Conservation (phyloP, 2,888 invertebrate species). For the Sminthurides aquaticus region DNA sequence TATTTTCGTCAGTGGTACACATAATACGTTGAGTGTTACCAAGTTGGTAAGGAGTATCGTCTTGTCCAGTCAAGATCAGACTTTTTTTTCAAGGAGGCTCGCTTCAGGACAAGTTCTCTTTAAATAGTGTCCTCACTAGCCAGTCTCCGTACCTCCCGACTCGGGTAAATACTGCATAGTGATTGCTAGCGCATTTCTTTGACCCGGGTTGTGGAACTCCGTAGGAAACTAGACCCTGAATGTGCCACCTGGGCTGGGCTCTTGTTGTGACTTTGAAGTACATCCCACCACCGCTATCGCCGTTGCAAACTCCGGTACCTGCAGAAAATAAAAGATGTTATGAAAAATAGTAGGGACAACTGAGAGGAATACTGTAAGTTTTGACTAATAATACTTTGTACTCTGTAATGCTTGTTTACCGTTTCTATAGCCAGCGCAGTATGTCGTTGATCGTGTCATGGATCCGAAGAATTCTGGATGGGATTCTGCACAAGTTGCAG, state of each 20-base stretch:
- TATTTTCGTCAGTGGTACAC: too few species aligned
- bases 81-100: too few species aligned
- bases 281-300: constrained; percentile 59
- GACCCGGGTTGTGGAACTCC: constrained; percentile 45
- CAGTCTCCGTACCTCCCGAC: constrained; percentile 41
- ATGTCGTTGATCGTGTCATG: constrained; percentile 42
- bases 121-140: constrained; percentile 39
- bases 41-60: too few species aligned
- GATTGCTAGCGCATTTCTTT: constrained; percentile 36
- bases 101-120: constrained; percentile 34
- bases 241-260: constrained; percentile 45
- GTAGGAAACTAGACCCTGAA: constrained; percentile 49
- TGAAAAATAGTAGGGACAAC: not conserved
- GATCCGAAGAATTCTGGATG: constrained; percentile 41
- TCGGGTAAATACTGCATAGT: constrained; percentile 42
- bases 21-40: too few species aligned
- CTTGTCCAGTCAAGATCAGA: too few species aligned
- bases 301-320: constrained; percentile 52
- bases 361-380: too few species aligned
- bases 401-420: too few species aligned
- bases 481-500: constrained; percentile 35
- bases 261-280: constrained; percentile 48
- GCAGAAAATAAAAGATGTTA: too few species aligned
- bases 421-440: constrained; percentile 41
- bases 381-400: not conserved